Percentiles rank a stretch among this genome's conserved stretches.
Conservation (phyloP, 2,888 invertebrate genomes). For the Agriopis aurantiaria region DNA sequence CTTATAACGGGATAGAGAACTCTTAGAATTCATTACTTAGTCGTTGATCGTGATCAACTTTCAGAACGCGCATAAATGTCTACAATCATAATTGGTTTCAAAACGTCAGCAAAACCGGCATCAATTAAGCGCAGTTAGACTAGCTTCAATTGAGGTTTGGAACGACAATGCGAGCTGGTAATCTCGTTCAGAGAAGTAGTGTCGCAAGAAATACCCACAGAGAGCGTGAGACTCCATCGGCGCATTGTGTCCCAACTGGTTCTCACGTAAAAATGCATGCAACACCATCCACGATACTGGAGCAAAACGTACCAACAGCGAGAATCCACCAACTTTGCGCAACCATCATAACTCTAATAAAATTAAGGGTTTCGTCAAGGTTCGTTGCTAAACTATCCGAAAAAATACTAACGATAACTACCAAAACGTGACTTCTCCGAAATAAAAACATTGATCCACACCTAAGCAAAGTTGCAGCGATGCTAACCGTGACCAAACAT, state of each 20-base stretch:
- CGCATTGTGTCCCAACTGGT: slow-evolving; percentile 73
- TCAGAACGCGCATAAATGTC: slow-evolving; percentile 13
- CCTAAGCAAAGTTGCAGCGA: slow-evolving; percentile 42
- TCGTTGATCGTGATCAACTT: slow-evolving; percentile 8
- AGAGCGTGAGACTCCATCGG: slow-evolving; percentile 73
- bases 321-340: slow-evolving; percentile 58
- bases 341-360: slow-evolving; percentile 51
- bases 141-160: slow-evolving; percentile 49
- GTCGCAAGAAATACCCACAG: slow-evolving; percentile 77
- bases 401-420: slow-evolving; percentile 37
- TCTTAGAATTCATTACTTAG: slow-evolving; percentile 1
- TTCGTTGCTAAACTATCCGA: slow-evolving; percentile 39
- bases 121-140: slow-evolving; percentile 55
- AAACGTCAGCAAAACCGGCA: slow-evolving; percentile 50
- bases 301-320: slow-evolving; percentile 69
- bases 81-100: slow-evolving; percentile 50
- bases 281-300: slow-evolving; percentile 62
- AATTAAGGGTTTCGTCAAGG: slow-evolving; percentile 45
- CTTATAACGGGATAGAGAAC: slow-evolving; percentile 20
- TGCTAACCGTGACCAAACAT: slow-evolving; percentile 47
- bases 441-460: slow-evolving; percentile 44
- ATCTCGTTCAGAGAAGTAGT: slow-evolving; percentile 56
- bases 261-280: slow-evolving; percentile 75
- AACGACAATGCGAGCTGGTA: slow-evolving; percentile 58
- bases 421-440: slow-evolving; percentile 47